phyloP scores from a whole-genome alignment of 2,888 invertebrate genomes.

The Trichogramma evanescens region DNA sequence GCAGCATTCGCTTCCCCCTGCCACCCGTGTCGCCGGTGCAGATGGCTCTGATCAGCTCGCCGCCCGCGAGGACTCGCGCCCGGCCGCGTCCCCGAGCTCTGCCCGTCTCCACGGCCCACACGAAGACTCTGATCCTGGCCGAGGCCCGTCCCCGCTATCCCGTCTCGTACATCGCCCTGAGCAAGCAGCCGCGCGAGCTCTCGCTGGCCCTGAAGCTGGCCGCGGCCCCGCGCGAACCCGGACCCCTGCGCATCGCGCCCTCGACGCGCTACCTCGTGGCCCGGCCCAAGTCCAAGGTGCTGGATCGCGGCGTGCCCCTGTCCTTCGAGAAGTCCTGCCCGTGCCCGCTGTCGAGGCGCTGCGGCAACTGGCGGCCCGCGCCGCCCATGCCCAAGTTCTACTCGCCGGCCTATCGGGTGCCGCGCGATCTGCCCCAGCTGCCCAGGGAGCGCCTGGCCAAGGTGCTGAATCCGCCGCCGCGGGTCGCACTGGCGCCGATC shows the following conservation, averaged over 20 bases:
- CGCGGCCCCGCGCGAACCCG: slow-evolving; percentile 5
- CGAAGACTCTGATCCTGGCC: background rate
- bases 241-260: background rate
- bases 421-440: background rate
- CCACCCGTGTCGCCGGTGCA: slow-evolving; percentile 6
- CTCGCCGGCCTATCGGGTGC: background rate
- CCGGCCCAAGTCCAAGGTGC: slow-evolving; percentile 1
- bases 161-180: slow-evolving; percentile 6
- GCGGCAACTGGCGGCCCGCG: slow-evolving; percentile 14
- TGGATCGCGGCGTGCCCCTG: slow-evolving; percentile 1
- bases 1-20: background rate
- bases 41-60: slow-evolving; percentile 8
- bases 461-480: background rate
- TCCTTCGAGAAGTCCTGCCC: slow-evolving; percentile 14
- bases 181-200: slow-evolving; percentile 7
- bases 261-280: background rate
- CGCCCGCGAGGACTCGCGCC: background rate
- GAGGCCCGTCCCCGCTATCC: slow-evolving; percentile 11
- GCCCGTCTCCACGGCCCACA: slow-evolving; percentile 4
- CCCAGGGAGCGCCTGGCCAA: background rate
- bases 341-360: slow-evolving; percentile 11
- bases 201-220: slow-evolving; percentile 10
- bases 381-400: slow-evolving; percentile 10
- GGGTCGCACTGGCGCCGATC: background rate
- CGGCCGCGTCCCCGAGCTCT: background rate